phyloP scores from a whole-genome alignment of 2,113 vertebrate species.

The Paramisgurnus dabryanus region DNA sequence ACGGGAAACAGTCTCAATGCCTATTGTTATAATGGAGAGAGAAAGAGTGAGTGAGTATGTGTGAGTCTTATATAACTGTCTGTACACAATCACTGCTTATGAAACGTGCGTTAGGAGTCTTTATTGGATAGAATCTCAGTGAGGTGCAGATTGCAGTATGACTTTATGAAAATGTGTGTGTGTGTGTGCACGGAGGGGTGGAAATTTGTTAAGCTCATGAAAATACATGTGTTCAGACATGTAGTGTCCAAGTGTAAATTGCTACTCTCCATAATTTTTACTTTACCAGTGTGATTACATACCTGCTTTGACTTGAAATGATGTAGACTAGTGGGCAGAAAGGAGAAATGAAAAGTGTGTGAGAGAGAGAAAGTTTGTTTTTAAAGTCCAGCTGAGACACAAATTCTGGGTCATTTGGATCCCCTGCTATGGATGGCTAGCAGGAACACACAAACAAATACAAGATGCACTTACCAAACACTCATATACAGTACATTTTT shows the following conservation, averaged over 20 bases:
- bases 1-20: slow-evolving; percentile 39
- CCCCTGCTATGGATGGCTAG: background rate
- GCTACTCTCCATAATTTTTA: slow-evolving; percentile 1
- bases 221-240: background rate
- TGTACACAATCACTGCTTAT: slow-evolving; percentile 41
- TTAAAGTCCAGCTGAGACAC: too few relatives aligned
- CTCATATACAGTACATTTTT: background rate
- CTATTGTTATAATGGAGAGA: slow-evolving; percentile 38
- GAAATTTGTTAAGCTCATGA: slow-evolving; percentile 14
- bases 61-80: slow-evolving; percentile 37
- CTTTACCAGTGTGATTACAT: background rate
- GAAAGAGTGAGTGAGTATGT: background rate
- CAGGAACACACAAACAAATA: slow-evolving; percentile 4
- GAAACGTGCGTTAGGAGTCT: slow-evolving; percentile 34
- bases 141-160: slow-evolving; percentile 24
- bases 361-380: background rate
- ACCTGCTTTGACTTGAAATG: background rate
- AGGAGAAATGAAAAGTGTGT: background rate
- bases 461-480: background rate
- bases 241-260: background rate
- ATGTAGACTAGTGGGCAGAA: background rate
- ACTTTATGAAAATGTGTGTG: background rate
- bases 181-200: background rate
- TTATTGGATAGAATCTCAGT: slow-evolving; percentile 37
- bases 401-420: background rate